A percentile compares a stretch with the other conserved stretches of the same genome.
These are phyloP conservation scores for Struthidea cinerea DNA, from an alignment of 2,113 vertebrate species.

Conservation along the genomic window DNA sequence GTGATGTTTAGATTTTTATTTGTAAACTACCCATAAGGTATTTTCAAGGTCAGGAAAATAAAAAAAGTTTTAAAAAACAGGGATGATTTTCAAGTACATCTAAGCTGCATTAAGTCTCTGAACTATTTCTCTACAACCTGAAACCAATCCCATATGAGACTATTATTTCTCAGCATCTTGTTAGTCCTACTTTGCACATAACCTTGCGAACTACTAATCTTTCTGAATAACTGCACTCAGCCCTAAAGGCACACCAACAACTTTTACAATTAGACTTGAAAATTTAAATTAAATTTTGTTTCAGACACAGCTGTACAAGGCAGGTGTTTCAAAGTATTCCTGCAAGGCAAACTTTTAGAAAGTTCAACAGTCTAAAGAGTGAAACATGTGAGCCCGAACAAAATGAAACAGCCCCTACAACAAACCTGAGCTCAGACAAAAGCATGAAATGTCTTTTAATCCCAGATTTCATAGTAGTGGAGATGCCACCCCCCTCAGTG, in stretches of 20 bases:
- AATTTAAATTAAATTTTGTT: constrained; percentile 58
- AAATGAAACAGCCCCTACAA: neutral
- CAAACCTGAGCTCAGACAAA: neutral
- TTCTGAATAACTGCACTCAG: constrained; percentile 8
- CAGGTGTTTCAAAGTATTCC: constrained; percentile 23
- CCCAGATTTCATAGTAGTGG: neutral
- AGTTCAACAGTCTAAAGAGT: constrained; percentile 1
- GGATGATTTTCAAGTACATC: constrained; percentile 25
- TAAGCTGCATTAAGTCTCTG: constrained; percentile 44
- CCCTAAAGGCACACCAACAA: neutral
- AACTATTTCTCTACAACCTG: neutral
- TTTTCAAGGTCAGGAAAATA: constrained; percentile 49
- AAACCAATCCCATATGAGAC: constrained; percentile 34
- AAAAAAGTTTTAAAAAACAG: neutral
- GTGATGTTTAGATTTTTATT: constrained; percentile 19
- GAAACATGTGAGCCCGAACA: neutral
- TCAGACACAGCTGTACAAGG: neutral
- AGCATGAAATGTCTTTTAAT: neutral
- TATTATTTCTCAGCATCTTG: constrained; percentile 56
- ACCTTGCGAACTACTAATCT: constrained; percentile 36
- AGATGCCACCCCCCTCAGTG: neutral
- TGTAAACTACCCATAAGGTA: neutral
- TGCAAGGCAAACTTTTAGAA: constrained; percentile 25
- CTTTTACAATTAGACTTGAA: constrained; percentile 38
- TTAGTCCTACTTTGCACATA: constrained; percentile 54